Percentiles rank a stretch among this genome's conserved stretches.
phyloP scores from a whole-genome alignment of 2,113 vertebrate genomes.

The Bubo blakistoni region DNA sequence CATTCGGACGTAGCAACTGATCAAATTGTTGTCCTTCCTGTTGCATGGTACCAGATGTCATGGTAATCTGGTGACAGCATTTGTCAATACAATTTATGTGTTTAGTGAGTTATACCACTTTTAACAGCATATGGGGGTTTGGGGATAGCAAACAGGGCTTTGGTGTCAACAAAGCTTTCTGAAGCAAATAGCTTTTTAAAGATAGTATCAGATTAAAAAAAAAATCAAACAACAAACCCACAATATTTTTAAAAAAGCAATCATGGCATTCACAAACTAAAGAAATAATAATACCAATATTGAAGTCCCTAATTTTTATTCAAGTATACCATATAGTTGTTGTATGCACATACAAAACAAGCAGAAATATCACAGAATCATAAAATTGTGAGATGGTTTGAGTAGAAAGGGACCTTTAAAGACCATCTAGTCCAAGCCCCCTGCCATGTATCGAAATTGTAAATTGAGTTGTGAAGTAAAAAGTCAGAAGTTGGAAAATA shows the following conservation, averaged over 20 bases:
- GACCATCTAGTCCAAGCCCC: background rate
- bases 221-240: background rate
- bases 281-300: background rate
- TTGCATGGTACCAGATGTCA: background rate
- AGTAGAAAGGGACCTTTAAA: background rate
- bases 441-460: rapidly evolving
- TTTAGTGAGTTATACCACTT: background rate
- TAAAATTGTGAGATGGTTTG: background rate
- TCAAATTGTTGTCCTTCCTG: background rate
- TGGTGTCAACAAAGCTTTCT: background rate
- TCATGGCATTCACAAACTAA: background rate
- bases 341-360: background rate
- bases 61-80: background rate
- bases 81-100: background rate
- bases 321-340: background rate
- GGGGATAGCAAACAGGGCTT: background rate
- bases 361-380: background rate
- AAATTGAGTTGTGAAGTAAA: background rate
- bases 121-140: background rate
- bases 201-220: background rate
- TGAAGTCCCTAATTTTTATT: background rate
- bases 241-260: background rate
- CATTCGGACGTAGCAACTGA: background rate
- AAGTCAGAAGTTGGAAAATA: background rate
- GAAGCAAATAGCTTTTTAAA: background rate